Conservation (phyloP, 2,888 invertebrate species). For the Alcis repandata region DNA sequence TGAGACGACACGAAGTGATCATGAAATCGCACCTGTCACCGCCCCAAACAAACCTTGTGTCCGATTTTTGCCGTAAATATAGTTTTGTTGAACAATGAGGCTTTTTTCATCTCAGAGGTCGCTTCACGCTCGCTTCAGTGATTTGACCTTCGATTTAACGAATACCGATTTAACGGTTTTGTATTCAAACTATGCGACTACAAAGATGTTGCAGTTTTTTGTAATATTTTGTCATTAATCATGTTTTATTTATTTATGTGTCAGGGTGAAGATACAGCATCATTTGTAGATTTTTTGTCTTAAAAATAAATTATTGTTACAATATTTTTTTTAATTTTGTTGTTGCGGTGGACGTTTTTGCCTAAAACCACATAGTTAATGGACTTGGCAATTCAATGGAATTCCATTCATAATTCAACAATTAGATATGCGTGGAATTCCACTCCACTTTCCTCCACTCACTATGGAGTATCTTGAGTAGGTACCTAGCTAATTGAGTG, state of each 20-base stretch:
- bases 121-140: constrained; percentile 19
- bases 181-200: background rate
- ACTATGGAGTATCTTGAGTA: too few relatives aligned
- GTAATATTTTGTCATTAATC: background rate
- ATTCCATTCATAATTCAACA: too few relatives aligned
- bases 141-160: constrained; percentile 24
- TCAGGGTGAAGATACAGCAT: too few relatives aligned
- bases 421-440: too few relatives aligned
- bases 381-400: too few relatives aligned
- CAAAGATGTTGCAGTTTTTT: background rate
- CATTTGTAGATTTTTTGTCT: too few relatives aligned
- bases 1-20: background rate
- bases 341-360: too few relatives aligned
- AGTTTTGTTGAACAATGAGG: constrained; percentile 21
- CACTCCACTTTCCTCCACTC: too few relatives aligned
- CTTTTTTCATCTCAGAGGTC: constrained; percentile 24
- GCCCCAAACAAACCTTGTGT: constrained; percentile 22
- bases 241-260: background rate
- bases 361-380: too few relatives aligned
- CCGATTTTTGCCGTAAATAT: constrained; percentile 16
- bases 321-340: too few relatives aligned
- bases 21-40: background rate
- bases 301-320: too few relatives aligned
- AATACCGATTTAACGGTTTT: constrained; percentile 11
- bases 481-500: too few relatives aligned